These are phyloP conservation scores for Schizotus pectinicornis DNA, from an alignment of 2,888 invertebrate species.

Conservation along the genomic window DNA sequence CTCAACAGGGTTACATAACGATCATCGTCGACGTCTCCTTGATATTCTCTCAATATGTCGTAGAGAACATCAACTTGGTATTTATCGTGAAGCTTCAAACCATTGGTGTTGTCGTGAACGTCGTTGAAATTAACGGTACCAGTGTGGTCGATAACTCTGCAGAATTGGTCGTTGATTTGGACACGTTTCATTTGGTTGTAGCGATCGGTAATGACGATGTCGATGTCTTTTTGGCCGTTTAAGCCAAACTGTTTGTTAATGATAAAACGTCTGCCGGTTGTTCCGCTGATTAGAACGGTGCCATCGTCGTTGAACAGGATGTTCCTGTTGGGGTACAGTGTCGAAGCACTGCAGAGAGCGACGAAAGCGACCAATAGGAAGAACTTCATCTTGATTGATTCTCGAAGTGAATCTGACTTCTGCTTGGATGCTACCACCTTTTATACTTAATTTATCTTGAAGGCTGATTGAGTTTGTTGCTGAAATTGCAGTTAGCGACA, in stretches of 20 bases:
- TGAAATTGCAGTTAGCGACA: no score
- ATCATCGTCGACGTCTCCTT: constrained; percentile 33
- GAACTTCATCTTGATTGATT: constrained; percentile 36
- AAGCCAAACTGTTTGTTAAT: constrained; percentile 31
- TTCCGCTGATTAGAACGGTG: constrained; percentile 35
- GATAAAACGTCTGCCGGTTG: constrained; percentile 32
- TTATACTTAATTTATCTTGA: constrained; percentile 24
- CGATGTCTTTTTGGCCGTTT: constrained; percentile 34
- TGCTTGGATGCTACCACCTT: constrained; percentile 5
- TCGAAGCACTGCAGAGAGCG: constrained; percentile 21
- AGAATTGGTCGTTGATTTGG: constrained; percentile 32
- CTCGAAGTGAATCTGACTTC: constrained; percentile 19
- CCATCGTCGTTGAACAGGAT: constrained; percentile 38
- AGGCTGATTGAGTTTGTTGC: no score
- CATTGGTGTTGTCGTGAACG: neutral
- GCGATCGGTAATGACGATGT: constrained; percentile 36
- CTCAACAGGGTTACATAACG: constrained; percentile 34
- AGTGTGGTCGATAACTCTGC: constrained; percentile 13
- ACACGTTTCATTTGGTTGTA: constrained; percentile 34
- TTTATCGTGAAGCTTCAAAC: neutral
- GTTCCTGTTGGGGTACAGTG: constrained; percentile 27
- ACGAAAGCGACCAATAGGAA: constrained; percentile 30
- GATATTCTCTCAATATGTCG: constrained; percentile 35
- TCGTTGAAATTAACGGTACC: constrained; percentile 1
- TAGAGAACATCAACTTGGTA: constrained; percentile 31